These are phyloP conservation scores for Pocillopora verrucosa DNA, from an alignment of 64 coral and sea anemone species.

Conservation along the genomic window DNA sequence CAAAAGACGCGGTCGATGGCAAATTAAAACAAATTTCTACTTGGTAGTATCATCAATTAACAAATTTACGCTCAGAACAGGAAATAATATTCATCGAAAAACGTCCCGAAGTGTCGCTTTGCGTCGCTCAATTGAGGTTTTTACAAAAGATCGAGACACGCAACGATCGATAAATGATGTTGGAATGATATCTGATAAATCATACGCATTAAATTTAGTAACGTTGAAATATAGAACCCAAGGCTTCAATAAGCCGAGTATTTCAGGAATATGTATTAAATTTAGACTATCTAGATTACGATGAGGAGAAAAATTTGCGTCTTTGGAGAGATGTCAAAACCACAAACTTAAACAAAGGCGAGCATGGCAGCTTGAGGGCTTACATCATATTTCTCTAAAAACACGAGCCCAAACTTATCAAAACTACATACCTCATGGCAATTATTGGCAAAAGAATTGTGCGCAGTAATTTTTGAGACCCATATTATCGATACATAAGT, in stretches of 20 bases:
- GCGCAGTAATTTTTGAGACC: too few relatives aligned
- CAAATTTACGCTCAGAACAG: slow-evolving; percentile 1
- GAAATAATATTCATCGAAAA: background rate
- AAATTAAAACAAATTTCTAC: background rate
- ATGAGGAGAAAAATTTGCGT: background rate
- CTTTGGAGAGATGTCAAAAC: background rate
- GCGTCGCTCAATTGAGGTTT: background rate
- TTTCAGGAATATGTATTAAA: background rate
- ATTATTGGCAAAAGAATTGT: too few relatives aligned
- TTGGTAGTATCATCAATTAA: slow-evolving; percentile 9
- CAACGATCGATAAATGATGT: background rate
- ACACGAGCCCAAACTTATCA: too few relatives aligned
- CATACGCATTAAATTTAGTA: background rate
- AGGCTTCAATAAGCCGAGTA: background rate
- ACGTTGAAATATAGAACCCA: background rate
- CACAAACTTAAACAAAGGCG: background rate
- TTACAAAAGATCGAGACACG: background rate
- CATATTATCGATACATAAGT: background rate
- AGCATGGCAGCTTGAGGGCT: too few relatives aligned
- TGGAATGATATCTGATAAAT: background rate
- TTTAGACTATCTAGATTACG: background rate
- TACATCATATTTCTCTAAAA: too few relatives aligned
- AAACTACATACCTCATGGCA: too few relatives aligned
- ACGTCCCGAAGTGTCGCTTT: background rate
- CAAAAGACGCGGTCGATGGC: background rate